Conservation (phyloP, 2,113 vertebrate genomes). For the Nothobranchius furzeri region DNA sequence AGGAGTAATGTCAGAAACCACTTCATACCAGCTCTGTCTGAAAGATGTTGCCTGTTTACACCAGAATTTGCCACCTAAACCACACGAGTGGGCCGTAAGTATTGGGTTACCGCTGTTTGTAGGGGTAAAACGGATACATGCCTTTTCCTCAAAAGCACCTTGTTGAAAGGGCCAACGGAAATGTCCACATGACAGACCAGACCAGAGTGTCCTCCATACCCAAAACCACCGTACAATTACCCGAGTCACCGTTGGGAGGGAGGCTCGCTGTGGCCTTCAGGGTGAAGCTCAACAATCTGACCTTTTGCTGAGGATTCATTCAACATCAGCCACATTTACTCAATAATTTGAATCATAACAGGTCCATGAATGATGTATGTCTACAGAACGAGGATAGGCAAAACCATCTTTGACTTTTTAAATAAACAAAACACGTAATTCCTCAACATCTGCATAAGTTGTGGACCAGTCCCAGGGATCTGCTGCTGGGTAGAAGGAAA, state of each 20-base stretch:
- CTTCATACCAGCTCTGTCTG: conserved; percentile 37
- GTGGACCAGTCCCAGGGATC: conserved; percentile 48
- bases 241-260: conserved; percentile 52
- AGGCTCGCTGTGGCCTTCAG: conserved; percentile 1
- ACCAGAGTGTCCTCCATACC: conserved; percentile 50
- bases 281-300: conserved; percentile 30
- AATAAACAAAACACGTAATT: conserved; percentile 50
- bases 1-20: conserved; percentile 14
- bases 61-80: conserved; percentile 70
- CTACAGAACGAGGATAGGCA: conserved; percentile 25
- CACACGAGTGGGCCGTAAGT: conserved; percentile 71
- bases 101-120: conserved; percentile 66
- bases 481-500: conserved; percentile 53
- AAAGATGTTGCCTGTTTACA: conserved; percentile 64
- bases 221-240: conserved; percentile 62
- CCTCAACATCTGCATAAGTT: conserved; percentile 58
- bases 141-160: conserved; percentile 50
- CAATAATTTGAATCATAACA: too few relatives aligned
- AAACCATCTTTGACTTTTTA: background rate
- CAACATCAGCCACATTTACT: conserved; percentile 37
- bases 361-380: conserved; percentile 6
- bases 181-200: conserved; percentile 60
- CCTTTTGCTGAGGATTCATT: conserved; percentile 30
- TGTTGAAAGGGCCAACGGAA: conserved; percentile 69
- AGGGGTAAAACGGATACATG: conserved; percentile 72